A percentile compares a stretch with the other conserved stretches of the same genome.
Conservation (phyloP, 2,113 vertebrate species). For the Pagrus major region DNA sequence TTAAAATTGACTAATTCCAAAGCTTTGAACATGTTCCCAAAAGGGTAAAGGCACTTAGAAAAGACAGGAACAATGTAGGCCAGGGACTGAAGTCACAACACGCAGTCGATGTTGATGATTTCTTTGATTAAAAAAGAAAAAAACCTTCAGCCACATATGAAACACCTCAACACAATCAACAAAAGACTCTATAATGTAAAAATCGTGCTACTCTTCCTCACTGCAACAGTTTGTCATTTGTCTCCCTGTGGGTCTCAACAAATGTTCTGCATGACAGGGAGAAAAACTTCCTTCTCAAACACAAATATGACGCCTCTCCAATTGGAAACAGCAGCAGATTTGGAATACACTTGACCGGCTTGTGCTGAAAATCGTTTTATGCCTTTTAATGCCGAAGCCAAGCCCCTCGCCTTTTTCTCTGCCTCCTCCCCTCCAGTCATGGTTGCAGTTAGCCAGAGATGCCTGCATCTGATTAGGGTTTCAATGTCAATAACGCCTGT, state of each 20-base stretch:
- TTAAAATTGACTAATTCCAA: not conserved
- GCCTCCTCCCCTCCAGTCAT: conserved; percentile 18
- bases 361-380: conserved; percentile 58
- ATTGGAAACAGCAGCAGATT: conserved; percentile 56
- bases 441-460: conserved; percentile 66
- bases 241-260: conserved; percentile 20
- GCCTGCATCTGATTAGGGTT: conserved; percentile 78
- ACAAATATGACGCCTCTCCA: conserved; percentile 33
- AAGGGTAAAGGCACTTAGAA: not conserved
- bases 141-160: not conserved
- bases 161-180: conserved; percentile 26
- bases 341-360: conserved; percentile 56
- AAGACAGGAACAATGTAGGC: not conserved
- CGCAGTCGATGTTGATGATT: not conserved
- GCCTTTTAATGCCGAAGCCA: conserved; percentile 52
- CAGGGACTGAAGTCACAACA: conserved; percentile 2
- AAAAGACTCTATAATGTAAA: not conserved
- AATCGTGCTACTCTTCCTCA: not conserved
- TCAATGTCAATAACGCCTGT: conserved; percentile 73
- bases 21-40: conserved; percentile 40
- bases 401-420: conserved; percentile 21
- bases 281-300: conserved; percentile 38
- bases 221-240: conserved; percentile 5
- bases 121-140: conserved; percentile 5
- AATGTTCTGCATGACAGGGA: conserved; percentile 9